Evolutionary conservation across 2,113 vertebrate species (phyloP).

Genomic region (Corvus hawaiiensis): DNA sequence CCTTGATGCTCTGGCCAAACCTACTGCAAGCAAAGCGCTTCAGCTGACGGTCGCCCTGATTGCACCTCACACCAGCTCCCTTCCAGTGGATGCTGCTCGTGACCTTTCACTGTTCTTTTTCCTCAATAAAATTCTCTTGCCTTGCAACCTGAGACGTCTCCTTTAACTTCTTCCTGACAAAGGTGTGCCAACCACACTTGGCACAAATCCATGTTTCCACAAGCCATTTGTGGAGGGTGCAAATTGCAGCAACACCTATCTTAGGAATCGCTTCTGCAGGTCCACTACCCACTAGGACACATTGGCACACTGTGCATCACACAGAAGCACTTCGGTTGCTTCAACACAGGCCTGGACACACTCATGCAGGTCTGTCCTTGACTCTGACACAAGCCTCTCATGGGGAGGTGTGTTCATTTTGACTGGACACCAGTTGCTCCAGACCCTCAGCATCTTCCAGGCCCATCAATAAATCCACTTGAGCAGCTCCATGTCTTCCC

Average conservation of each 20-base stretch:
- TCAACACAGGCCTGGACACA: neutral
- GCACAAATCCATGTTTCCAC: too few species aligned
- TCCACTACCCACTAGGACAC: neutral
- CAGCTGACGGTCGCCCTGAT: rapidly evolving
- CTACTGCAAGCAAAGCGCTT: too few species aligned
- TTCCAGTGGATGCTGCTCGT: neutral
- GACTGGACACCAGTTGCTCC: too few species aligned
- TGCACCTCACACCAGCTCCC: neutral
- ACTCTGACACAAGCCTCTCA: neutral
- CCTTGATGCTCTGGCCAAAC: neutral
- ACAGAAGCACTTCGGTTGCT: neutral
- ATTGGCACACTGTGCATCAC: neutral
- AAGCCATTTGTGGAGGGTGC: too few species aligned
- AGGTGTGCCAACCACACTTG: too few species aligned
- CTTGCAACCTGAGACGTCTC: rapidly evolving
- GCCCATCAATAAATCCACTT: too few species aligned
- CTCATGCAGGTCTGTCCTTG: neutral
- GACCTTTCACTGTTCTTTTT: too few species aligned
- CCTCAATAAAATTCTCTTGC: neutral
- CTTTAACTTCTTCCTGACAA: neutral
- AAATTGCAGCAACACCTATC: too few species aligned
- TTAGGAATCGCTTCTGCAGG: too few species aligned
- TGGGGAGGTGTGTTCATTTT: neutral
- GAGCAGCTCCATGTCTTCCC: too few species aligned
- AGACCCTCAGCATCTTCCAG: too few species aligned